These are phyloP conservation scores for Malurus melanocephalus DNA, from an alignment of 2,113 vertebrate species.

Conservation along the genomic window DNA sequence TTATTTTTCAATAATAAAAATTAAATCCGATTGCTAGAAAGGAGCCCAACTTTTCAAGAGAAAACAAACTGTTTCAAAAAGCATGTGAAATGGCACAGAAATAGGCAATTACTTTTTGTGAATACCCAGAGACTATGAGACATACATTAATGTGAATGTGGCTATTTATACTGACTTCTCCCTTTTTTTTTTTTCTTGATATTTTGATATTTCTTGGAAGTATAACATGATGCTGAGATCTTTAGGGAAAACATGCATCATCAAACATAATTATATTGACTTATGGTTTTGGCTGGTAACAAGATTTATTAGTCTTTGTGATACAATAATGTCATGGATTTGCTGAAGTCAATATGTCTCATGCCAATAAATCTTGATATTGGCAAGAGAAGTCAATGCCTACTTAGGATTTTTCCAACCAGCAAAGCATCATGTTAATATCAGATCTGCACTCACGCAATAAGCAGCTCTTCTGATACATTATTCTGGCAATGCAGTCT, in stretches of 20 bases:
- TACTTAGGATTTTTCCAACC: conserved; percentile 70
- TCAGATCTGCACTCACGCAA: conserved; percentile 22
- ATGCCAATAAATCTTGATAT: conserved; percentile 77
- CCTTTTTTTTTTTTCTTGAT: background rate
- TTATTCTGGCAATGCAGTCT: conserved; percentile 42
- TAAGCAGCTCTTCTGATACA: conserved; percentile 29
- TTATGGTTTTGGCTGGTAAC: conserved; percentile 66
- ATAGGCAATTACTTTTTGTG: background rate
- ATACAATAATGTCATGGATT: conserved; percentile 73
- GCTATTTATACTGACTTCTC: conserved; percentile 3
- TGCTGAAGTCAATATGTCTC: conserved; percentile 71
- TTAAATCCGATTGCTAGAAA: background rate
- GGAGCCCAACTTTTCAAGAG: background rate
- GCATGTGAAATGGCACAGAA: background rate
- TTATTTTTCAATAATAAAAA: background rate
- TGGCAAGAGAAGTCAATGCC: conserved; percentile 70
- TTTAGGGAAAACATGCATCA: conserved; percentile 67
- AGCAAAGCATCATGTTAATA: conserved; percentile 64
- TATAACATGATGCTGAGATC: conserved; percentile 22
- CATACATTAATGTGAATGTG: background rate
- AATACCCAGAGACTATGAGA: background rate
- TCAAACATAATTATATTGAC: conserved; percentile 73
- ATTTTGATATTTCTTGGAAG: conserved; percentile 65
- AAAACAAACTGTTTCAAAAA: background rate
- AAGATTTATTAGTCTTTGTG: conserved; percentile 74